phyloP scores from a whole-genome alignment of 2,888 invertebrate species.

The Bellardia bayeri region DNA sequence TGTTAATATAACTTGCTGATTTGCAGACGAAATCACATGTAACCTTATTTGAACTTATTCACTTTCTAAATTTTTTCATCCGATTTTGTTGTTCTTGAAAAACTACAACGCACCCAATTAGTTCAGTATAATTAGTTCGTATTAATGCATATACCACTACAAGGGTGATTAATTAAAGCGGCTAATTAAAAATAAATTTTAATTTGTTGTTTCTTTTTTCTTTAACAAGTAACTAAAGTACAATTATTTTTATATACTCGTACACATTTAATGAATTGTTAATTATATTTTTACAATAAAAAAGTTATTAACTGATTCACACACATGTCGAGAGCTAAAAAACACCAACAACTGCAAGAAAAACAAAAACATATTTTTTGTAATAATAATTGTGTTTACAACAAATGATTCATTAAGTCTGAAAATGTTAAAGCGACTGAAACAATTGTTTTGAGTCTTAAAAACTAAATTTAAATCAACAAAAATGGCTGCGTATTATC shows the following conservation, averaged over 20 bases:
- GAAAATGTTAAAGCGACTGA: not conserved
- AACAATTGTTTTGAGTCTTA: slow-evolving; percentile 15
- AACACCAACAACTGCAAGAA: not conserved
- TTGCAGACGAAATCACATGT: too few species aligned
- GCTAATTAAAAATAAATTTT: slow-evolving; percentile 23
- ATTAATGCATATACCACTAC: not conserved
- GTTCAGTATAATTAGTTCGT: not conserved
- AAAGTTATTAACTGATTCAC: slow-evolving; percentile 37
- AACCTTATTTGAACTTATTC: not conserved
- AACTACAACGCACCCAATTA: not conserved
- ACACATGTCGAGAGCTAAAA: not conserved
- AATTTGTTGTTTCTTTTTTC: not conserved
- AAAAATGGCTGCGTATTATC: not conserved
- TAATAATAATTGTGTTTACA: slow-evolving; percentile 14
- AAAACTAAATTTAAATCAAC: not conserved
- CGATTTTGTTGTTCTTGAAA: not conserved
- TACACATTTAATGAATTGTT: slow-evolving; percentile 47
- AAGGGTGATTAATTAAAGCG: not conserved
- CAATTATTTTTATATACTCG: slow-evolving; percentile 20
- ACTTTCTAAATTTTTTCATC: not conserved
- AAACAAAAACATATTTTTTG: not conserved
- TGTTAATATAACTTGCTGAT: too few species aligned
- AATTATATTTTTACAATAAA: slow-evolving; percentile 47
- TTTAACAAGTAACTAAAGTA: not conserved
- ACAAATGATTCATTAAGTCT: slow-evolving; percentile 51